Evolutionary conservation across 2,888 invertebrate species (phyloP).

Genomic region (Busseola fusca): DNA sequence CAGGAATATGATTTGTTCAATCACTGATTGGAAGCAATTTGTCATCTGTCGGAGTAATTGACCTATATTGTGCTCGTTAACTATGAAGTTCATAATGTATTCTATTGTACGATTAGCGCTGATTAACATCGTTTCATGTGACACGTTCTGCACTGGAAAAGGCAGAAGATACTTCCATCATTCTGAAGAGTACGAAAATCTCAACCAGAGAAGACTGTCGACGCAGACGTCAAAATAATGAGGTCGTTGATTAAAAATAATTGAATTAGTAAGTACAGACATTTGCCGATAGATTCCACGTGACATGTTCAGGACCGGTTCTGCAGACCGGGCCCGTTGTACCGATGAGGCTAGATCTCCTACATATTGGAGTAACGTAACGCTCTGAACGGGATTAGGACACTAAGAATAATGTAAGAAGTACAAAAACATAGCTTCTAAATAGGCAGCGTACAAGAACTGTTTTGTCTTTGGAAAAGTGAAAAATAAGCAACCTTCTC

Average conservation of each 20-base stretch:
- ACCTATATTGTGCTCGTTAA: conserved; percentile 25
- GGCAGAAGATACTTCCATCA: neutral
- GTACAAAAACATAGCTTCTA: too few species aligned
- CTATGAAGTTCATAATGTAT: conserved; percentile 21
- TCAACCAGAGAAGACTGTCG: neutral
- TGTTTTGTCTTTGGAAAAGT: neutral
- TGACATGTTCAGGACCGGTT: conserved; percentile 54
- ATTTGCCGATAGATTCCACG: conserved; percentile 26
- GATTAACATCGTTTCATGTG: neutral
- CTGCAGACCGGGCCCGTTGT: conserved; percentile 12
- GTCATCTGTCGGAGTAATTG: conserved; percentile 28
- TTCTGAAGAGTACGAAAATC: neutral
- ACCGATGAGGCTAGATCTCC: conserved; percentile 21
- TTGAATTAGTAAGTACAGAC: neutral
- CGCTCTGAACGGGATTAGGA: neutral
- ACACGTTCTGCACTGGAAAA: neutral
- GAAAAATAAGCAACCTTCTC: neutral
- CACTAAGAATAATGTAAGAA: neutral
- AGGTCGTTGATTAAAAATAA: neutral
- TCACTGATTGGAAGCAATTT: conserved; percentile 39
- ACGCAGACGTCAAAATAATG: neutral
- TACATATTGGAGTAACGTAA: conserved; percentile 18
- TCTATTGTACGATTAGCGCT: neutral
- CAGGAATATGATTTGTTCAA: conserved; percentile 33
- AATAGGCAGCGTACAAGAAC: neutral